Base-by-base conservation (phyloP, 2,888 invertebrate genomes). In the Protula sp. region DNA sequence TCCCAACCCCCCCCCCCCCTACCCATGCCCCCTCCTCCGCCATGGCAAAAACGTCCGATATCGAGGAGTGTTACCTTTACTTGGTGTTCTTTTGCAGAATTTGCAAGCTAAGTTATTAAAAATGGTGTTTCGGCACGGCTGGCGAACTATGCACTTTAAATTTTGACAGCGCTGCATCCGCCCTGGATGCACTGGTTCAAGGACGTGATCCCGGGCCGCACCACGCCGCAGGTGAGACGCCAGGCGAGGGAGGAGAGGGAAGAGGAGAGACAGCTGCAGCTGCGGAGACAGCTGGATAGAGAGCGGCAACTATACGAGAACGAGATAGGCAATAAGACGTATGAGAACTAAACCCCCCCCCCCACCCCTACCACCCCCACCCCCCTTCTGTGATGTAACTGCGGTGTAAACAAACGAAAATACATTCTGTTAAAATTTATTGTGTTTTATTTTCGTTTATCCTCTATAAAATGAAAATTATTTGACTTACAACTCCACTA, bases 171-270 rank as follows among this genome's bases (percentile, higher is more conserved):
- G 24, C 65, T 66, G 1, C 72, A 74, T 54, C 75, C 76, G 9
- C 74, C 76, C 0, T 79, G 79, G 79, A 68, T 72, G 27, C 74
- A 77, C 62, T 79, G 79, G 79, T 72, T 72, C 61, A 74, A 74
- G 61, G 77, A 77, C 54, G 67, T 74, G 9, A 73, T 78, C 38
- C 78, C 78, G 1, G 72, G 73, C 9, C 74, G 74, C 65, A 74
- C 74, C 14, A 70, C 69, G 51, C 73, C 76, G 1, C 70, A 70
- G 31, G 75, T 75, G 63, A 62, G 77, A 38, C 67, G 74, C 31
- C 69, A 69, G 29, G 75, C 75, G 1, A 60, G 77, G 30, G 76
- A 78, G 57, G 75, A 75, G 60, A 61, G 76, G 54, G 74, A 76
- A 58, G 74, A 73, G 3, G 78, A 79, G 59, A 66, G 77, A 58